Evolutionary conservation across 2,888 invertebrate species (phyloP).

Genomic region (Andrena fulva): DNA sequence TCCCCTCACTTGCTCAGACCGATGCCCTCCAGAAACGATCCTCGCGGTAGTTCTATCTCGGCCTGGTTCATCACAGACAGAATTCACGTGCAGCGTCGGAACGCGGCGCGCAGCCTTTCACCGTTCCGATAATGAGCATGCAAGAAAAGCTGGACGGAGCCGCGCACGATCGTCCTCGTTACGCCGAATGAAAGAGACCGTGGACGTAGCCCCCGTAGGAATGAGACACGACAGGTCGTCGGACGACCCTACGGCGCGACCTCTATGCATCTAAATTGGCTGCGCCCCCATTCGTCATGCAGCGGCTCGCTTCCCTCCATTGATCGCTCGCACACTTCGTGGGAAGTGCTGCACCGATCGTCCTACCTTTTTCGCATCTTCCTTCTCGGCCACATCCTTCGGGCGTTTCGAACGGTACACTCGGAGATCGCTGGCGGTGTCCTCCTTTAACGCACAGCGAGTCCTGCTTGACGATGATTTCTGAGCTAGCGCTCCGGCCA

Average conservation of each 20-base stretch:
- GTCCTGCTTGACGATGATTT: background rate
- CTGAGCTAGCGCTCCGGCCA: background rate
- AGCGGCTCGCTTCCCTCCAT: conserved; percentile 64
- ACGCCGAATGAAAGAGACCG: conserved; percentile 47
- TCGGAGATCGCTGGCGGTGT: conserved; percentile 38
- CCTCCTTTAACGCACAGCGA: conserved; percentile 28
- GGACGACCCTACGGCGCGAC: conserved; percentile 69
- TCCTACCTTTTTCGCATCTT: conserved; percentile 54
- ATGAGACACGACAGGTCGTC: conserved; percentile 73
- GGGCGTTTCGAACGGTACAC: conserved; percentile 55
- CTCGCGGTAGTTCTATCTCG: conserved; percentile 14
- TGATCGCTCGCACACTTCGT: conserved; percentile 72
- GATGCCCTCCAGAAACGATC: conserved; percentile 7
- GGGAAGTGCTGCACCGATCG: conserved; percentile 67
- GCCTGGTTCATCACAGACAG: conserved; percentile 41
- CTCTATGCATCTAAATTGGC: conserved; percentile 75
- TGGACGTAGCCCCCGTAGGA: conserved; percentile 47
- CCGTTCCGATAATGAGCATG: conserved; percentile 50
- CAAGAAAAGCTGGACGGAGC: conserved; percentile 34
- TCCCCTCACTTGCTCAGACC: background rate
- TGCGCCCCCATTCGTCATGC: conserved; percentile 71
- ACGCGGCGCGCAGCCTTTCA: conserved; percentile 42
- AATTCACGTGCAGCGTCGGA: conserved; percentile 37
- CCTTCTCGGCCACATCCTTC: conserved; percentile 37
- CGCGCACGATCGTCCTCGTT: conserved; percentile 59